Percentiles rank a stretch among this genome's conserved stretches.
Evolutionary conservation across 2,797 vertebrate species (phyloP).

Genomic region (Smutsia gigantea): DNA sequence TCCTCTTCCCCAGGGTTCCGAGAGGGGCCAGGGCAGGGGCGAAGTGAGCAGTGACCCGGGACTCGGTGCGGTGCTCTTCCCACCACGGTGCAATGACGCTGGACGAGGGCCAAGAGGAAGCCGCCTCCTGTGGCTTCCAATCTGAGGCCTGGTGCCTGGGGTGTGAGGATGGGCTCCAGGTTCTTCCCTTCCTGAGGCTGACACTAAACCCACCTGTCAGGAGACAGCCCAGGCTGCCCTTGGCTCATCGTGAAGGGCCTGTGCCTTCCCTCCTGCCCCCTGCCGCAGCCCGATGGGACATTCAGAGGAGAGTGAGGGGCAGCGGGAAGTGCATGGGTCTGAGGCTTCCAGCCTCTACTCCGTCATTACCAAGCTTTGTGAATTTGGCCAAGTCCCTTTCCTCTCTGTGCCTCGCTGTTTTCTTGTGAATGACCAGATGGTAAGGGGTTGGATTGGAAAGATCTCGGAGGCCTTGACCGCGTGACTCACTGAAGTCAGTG

Average conservation of each 20-base stretch:
- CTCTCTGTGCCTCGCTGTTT: background rate
- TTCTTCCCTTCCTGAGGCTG: slow-evolving; percentile 56
- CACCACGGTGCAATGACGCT: slow-evolving; percentile 87
- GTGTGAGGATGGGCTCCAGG: slow-evolving; percentile 63
- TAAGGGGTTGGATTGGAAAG: background rate
- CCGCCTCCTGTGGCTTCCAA: slow-evolving; percentile 79
- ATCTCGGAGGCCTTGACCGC: background rate
- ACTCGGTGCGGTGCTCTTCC: slow-evolving; percentile 82
- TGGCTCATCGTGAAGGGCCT: background rate
- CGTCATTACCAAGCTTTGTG: background rate
- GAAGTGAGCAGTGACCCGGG: slow-evolving; percentile 55
- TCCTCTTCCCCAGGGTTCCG: background rate
- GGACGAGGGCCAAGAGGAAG: slow-evolving; percentile 88
- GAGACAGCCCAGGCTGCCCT: too few relatives aligned
- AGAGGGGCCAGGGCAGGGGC: background rate
- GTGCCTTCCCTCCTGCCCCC: background rate
- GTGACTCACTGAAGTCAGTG: slow-evolving; percentile 12
- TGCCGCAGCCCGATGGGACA: background rate
- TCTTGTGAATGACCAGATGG: background rate
- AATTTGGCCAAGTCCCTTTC: background rate
- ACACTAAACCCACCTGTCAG: too few relatives aligned
- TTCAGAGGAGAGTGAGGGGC: background rate
- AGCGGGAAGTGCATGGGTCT: background rate
- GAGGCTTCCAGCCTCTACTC: background rate
- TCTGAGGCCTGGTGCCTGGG: slow-evolving; percentile 64